phyloP scores from a whole-genome alignment of 1,140 invertebrate genomes.

The Stratiolaelaps scimitus region DNA sequence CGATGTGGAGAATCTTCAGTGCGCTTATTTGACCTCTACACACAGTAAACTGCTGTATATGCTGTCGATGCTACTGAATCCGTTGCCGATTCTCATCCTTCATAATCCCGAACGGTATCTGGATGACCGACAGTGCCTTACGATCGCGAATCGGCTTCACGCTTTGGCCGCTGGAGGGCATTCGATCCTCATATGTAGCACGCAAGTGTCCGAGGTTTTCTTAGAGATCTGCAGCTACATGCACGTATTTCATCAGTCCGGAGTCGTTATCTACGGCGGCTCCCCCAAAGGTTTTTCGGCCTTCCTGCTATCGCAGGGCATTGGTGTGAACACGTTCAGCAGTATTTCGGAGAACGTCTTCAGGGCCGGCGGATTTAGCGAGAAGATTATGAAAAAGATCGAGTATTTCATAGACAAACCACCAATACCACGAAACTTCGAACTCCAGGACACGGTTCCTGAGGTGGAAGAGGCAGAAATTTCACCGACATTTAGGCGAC shows the following conservation, averaged over 20 bases:
- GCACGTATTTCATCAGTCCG: not conserved
- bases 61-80: not conserved
- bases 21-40: not conserved
- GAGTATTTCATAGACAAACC: not conserved
- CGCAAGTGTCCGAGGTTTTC: not conserved
- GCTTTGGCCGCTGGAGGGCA: not conserved
- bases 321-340: not conserved
- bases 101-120: conserved; percentile 7
- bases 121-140: not conserved
- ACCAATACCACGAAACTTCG: not conserved
- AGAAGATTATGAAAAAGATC: not conserved
- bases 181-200: not conserved
- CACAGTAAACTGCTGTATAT: not conserved
- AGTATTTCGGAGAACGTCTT: not conserved
- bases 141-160: not conserved
- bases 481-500: not conserved
- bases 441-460: not conserved
- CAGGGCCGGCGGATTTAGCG: not conserved
- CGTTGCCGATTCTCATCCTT: not conserved
- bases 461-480: not conserved
- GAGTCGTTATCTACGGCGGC: not conserved
- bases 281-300: not conserved
- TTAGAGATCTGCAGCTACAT: not conserved
- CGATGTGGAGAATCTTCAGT: not conserved
- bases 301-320: not conserved